Base-by-base conservation (phyloP, 2,113 vertebrate species). In the Shinisaurus crocodilurus region DNA sequence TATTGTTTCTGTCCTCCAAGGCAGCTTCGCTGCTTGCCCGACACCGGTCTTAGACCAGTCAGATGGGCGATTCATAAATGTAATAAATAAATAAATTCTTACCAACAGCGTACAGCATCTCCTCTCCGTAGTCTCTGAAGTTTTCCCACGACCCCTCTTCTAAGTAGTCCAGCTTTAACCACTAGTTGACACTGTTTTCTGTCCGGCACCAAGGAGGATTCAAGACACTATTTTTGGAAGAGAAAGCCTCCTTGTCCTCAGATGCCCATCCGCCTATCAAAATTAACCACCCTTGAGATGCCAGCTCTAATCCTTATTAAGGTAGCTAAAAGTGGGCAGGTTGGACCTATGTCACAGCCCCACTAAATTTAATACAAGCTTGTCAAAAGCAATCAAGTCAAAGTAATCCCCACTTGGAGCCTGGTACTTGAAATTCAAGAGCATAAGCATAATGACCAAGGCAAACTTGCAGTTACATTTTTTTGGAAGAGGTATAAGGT, bases 351-450 rank as follows among this genome's bases (percentile, higher is more conserved):
- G 79, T 82, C 8, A 40, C 25, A 32, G 67, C 27, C 25, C 23
- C 32, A 25, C 87, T 81, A 88, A 88, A 88, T 88, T 79, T 80
- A 82, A 82, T 89, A 5, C n/a, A 34, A 82, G 40, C 79, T 34
- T 89, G 88, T 82, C 88, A 69, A 80, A 82, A 57, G 79, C 45
- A 10, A 89, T 89, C 67, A 70, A 40, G 15, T 82, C 25, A 54
- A 37, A 34, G 27, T 88, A 54, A 74, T 89, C 79, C 5, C 3
- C 29, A 1, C 23, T 27, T 27, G 25, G 13, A 63, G 29, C n/a
- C 45, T 40, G 8, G 27, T 65, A 29, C 25, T 18, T 29, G 67
- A 48, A 6, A 32, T 32, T 37, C 40, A 34, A 45, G 40, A 20
- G 29, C 69, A 85, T 18, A 12, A 15, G n/a, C 48, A 57, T 1